phyloP scores from a whole-genome alignment of 2,888 invertebrate species.

The Pseudococcus viburni region DNA sequence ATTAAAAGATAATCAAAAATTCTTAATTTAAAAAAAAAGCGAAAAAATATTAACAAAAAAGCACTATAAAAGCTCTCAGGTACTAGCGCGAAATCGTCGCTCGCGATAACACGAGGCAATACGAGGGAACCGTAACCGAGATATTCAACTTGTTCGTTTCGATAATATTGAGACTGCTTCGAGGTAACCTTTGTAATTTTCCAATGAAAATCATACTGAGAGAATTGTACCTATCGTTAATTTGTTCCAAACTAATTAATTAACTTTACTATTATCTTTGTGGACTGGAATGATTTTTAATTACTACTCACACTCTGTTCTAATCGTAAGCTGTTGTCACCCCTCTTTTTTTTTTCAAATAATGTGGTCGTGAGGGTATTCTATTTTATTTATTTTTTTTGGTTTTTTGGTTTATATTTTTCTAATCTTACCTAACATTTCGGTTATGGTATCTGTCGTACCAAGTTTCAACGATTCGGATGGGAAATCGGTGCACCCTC shows the following conservation, averaged over 20 bases:
- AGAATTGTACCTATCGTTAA: neutral
- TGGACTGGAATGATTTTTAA: neutral
- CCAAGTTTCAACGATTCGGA: conserved; percentile 49
- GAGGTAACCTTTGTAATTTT: neutral
- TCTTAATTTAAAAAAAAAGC: neutral
- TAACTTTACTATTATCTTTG: neutral
- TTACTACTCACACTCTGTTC: neutral
- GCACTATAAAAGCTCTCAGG: neutral
- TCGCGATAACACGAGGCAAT: neutral
- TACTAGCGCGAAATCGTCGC: neutral
- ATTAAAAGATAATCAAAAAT: neutral
- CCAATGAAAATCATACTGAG: neutral
- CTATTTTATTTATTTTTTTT: neutral
- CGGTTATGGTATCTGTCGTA: conserved; percentile 43
- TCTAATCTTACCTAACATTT: neutral
- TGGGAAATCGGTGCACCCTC: conserved; percentile 3
- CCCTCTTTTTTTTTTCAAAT: neutral
- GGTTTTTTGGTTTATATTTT: neutral
- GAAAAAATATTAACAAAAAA: neutral
- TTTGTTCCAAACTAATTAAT: neutral
- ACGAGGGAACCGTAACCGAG: neutral
- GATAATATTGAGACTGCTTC: neutral
- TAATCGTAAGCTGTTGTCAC: conserved; percentile 12
- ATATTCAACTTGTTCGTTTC: neutral
- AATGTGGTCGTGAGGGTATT: neutral